Percentiles rank a stretch among this genome's conserved stretches.
These are phyloP conservation scores for Anguilla anguilla DNA, from an alignment of 2,797 vertebrate species.

Conservation along the genomic window DNA sequence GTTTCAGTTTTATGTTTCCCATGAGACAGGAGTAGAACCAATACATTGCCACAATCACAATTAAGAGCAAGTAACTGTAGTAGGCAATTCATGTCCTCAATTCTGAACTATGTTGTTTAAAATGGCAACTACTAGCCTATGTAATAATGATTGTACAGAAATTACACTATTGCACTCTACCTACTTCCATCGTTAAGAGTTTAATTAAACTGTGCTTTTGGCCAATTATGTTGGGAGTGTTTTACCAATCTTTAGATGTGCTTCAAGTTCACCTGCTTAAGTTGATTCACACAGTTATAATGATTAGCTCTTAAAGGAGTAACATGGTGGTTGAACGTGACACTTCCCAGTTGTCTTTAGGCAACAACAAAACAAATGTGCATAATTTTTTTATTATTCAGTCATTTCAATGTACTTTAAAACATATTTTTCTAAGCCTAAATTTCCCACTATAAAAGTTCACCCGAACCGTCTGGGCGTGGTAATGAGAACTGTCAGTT, in stretches of 20 bases:
- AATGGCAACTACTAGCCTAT: not conserved
- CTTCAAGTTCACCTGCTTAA: not conserved
- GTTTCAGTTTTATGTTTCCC: not conserved
- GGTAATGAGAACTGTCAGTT: too few relatives aligned
- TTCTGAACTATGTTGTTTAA: not conserved
- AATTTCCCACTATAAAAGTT: too few relatives aligned
- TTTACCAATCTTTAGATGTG: not conserved
- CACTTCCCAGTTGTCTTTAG: too few relatives aligned
- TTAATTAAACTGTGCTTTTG: not conserved
- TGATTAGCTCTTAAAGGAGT: not conserved
- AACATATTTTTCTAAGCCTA: too few relatives aligned
- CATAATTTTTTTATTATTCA: too few relatives aligned
- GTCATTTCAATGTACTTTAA: too few relatives aligned
- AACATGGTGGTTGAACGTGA: too few relatives aligned
- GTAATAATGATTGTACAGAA: not conserved
- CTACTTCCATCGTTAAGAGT: not conserved
- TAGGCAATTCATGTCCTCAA: not conserved
- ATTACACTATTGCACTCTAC: not conserved
- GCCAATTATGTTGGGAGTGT: not conserved
- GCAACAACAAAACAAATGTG: too few relatives aligned
- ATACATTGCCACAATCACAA: not conserved
- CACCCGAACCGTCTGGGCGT: too few relatives aligned
- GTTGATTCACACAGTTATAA: not conserved
- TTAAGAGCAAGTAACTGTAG: not conserved
- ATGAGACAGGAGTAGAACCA: not conserved